A percentile compares a stretch with the other conserved stretches of the same genome.
Conservation (phyloP, 2,888 invertebrate genomes). For the Tachina lurida region DNA sequence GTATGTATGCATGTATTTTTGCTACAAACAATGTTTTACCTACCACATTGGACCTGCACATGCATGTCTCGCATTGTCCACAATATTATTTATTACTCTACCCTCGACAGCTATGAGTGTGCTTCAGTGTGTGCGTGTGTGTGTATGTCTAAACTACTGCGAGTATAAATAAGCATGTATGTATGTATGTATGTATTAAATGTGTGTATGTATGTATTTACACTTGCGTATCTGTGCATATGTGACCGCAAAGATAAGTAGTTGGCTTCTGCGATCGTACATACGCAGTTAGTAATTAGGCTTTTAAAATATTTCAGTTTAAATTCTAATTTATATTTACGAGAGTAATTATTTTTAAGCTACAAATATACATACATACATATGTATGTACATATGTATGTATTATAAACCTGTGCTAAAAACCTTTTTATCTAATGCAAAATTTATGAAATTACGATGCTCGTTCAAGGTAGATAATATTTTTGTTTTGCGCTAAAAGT, state of each 20-base stretch:
- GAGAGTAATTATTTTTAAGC: slow-evolving; percentile 54
- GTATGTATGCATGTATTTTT: slow-evolving; percentile 4
- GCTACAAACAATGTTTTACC: neutral
- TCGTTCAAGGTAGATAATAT: neutral
- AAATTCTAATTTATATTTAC: slow-evolving; percentile 63
- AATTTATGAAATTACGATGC: neutral
- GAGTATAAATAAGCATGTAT: no score
- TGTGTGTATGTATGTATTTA: no score
- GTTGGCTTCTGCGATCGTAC: slow-evolving; percentile 21
- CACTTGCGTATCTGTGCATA: no score
- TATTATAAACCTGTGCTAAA: slow-evolving; percentile 34
- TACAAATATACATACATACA: no score
- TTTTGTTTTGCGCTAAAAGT: neutral
- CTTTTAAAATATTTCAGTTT: slow-evolving; percentile 53
- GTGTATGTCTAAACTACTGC: neutral
- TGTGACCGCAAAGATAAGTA: neutral
- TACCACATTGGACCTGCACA: slow-evolving; percentile 26
- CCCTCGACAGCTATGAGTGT: neutral
- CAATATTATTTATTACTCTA: slow-evolving; percentile 19
- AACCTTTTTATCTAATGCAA: slow-evolving; percentile 36
- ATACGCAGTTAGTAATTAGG: slow-evolving; percentile 34
- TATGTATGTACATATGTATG: neutral
- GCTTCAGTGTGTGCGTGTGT: neutral
- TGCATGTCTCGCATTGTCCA: slow-evolving; percentile 20
- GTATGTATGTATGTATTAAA: neutral